Percentiles rank a stretch among this genome's conserved stretches.
These are phyloP conservation scores for Margarornis squamiger DNA, from an alignment of 2,797 vertebrate species.

Conservation along the genomic window DNA sequence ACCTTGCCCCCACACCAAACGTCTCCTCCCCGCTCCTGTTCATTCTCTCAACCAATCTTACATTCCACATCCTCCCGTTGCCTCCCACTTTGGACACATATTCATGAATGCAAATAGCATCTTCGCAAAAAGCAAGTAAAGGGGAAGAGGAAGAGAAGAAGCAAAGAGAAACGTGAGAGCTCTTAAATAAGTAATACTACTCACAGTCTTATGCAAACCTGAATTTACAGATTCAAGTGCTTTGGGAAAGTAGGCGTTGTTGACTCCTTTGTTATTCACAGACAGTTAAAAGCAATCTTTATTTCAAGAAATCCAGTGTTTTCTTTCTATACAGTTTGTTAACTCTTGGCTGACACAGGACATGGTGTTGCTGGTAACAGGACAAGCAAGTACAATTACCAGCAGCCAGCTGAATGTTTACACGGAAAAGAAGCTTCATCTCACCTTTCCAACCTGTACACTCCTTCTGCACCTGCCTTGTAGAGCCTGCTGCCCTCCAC, in stretches of 20 bases:
- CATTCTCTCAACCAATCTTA: background rate
- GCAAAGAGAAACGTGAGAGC: constrained; percentile 36
- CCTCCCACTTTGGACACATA: background rate
- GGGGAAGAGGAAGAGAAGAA: background rate
- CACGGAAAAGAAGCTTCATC: background rate
- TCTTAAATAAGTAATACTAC: constrained; percentile 59
- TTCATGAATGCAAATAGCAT: constrained; percentile 12
- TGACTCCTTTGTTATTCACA: background rate
- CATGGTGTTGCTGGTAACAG: background rate
- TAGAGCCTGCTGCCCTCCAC: background rate
- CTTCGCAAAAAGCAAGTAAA: background rate
- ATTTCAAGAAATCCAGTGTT: background rate
- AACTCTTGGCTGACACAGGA: background rate
- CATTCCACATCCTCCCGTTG: background rate
- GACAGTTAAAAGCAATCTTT: background rate
- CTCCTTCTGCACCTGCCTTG: fast-evolving
- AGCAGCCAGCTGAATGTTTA: background rate
- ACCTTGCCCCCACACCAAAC: background rate
- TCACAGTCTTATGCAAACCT: constrained; percentile 25
- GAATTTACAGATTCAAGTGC: background rate
- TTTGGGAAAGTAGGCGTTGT: background rate
- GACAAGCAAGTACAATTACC: background rate
- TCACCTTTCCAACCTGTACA: background rate
- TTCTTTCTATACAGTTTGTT: background rate
- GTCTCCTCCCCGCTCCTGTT: background rate